These are phyloP conservation scores for Colius striatus DNA, from an alignment of 2,113 vertebrate species.

Conservation along the genomic window DNA sequence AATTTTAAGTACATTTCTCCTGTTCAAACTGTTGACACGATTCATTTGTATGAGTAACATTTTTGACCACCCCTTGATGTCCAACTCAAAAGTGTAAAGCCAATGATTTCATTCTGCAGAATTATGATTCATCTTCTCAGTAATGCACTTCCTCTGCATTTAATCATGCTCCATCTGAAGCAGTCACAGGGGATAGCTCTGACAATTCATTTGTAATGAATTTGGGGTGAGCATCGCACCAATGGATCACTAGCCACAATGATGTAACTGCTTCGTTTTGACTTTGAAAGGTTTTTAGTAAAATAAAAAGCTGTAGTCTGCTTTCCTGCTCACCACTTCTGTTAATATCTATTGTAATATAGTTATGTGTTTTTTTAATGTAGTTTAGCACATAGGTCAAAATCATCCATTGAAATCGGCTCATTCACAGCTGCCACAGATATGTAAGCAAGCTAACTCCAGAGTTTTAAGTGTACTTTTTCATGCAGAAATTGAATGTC, in stretches of 20 bases:
- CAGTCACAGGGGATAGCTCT: slow-evolving; percentile 31
- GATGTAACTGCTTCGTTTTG: slow-evolving; percentile 12
- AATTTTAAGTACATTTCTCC: not conserved
- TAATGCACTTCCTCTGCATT: slow-evolving; percentile 39
- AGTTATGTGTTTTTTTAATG: slow-evolving; percentile 54
- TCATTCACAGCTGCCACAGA: not conserved
- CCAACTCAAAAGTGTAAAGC: slow-evolving; percentile 51
- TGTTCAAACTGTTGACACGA: not conserved
- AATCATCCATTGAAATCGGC: not conserved
- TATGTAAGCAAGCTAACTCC: not conserved
- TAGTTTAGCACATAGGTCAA: slow-evolving; percentile 9
- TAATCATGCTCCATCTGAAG: slow-evolving; percentile 33
- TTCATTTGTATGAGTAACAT: slow-evolving; percentile 46
- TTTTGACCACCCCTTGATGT: slow-evolving; percentile 3
- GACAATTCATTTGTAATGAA: slow-evolving; percentile 12
- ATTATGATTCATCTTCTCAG: slow-evolving; percentile 60
- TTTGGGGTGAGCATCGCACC: not conserved
- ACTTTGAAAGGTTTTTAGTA: slow-evolving; percentile 54
- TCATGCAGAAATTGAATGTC: not conserved
- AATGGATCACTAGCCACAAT: slow-evolving; percentile 26
- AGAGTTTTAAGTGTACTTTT: not conserved
- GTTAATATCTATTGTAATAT: slow-evolving; percentile 4
- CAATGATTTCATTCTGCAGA: slow-evolving; percentile 56
- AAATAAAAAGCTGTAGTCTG: slow-evolving; percentile 53
- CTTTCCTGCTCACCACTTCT: slow-evolving; percentile 32